phyloP scores from a whole-genome alignment of 1,140 invertebrate species.

The Pseudomyrmex dendroicus region DNA sequence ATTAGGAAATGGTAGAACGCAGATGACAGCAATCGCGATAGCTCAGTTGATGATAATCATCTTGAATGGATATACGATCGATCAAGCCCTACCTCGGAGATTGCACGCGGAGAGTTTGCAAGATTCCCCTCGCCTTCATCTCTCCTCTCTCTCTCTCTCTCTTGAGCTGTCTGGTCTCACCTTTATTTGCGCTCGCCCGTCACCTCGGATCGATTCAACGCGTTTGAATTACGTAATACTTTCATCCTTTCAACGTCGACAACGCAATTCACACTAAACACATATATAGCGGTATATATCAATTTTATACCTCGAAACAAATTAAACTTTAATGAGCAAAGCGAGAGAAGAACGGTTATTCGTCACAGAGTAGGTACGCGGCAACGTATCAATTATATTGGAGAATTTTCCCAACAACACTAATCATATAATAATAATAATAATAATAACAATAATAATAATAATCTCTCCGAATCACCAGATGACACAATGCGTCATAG shows the following conservation, averaged over 20 bases:
- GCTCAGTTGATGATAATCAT: constrained; percentile 51
- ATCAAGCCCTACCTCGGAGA: constrained; percentile 47
- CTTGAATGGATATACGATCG: constrained; percentile 41
- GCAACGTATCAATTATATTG: constrained; percentile 12
- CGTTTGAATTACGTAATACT: neutral
- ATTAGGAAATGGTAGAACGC: constrained; percentile 55
- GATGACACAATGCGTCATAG: neutral
- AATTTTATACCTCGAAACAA: neutral
- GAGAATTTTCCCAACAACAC: constrained; percentile 16
- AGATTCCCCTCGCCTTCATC: neutral
- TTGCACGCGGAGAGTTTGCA: constrained; percentile 31
- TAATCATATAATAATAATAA: neutral
- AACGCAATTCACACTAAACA: constrained; percentile 10
- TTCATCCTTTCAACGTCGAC: constrained; percentile 19
- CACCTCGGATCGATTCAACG: constrained; percentile 2
- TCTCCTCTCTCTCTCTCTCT: neutral
- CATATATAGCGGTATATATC: neutral
- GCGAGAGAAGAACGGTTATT: neutral
- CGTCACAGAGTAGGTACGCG: neutral
- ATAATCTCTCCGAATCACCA: neutral
- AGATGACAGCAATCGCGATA: constrained; percentile 49
- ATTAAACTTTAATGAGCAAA: constrained; percentile 48
- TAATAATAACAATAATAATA: neutral
- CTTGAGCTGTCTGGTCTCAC: neutral
- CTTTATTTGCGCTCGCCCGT: neutral